Evolutionary conservation across 2,888 invertebrate species (phyloP).

Genomic region (Drosophila affinis): DNA sequence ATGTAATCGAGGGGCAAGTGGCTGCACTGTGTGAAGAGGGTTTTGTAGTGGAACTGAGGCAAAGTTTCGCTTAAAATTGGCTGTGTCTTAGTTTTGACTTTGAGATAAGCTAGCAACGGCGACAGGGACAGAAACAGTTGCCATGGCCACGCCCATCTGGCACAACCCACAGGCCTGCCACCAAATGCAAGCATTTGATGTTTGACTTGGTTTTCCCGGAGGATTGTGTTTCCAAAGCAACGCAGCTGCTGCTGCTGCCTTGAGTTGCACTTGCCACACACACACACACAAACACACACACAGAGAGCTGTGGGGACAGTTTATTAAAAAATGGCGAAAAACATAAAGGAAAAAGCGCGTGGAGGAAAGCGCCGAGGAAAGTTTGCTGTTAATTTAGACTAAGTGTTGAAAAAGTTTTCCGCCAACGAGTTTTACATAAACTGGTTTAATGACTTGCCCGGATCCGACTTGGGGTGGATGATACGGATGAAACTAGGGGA

Average conservation of each 20-base stretch:
- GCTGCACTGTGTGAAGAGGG: conserved; percentile 8
- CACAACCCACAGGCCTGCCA: conserved; percentile 2
- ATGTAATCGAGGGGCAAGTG: conserved; percentile 2
- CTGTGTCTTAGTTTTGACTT: conserved; percentile 64
- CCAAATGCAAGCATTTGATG: conserved; percentile 37
- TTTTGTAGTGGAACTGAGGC: conserved; percentile 19
- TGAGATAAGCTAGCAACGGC: conserved; percentile 47
- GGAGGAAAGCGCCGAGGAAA: conserved; percentile 51
- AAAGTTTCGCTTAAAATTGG: conserved; percentile 60
- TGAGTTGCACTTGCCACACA: conserved; percentile 34
- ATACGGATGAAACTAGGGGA: background rate
- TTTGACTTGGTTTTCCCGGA: conserved; percentile 51
- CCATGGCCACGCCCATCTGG: conserved; percentile 32
- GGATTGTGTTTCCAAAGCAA: conserved; percentile 7
- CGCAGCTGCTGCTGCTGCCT: conserved; percentile 25
- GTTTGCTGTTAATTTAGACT: conserved; percentile 76
- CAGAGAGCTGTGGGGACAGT: conserved; percentile 40
- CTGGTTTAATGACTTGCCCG: conserved; percentile 71
- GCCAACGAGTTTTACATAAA: conserved; percentile 71
- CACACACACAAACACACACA: background rate
- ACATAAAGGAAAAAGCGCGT: conserved; percentile 36
- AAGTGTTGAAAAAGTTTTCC: conserved; percentile 61
- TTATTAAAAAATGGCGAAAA: conserved; percentile 46
- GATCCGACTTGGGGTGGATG: conserved; percentile 5
- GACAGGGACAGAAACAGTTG: conserved; percentile 13